phyloP scores from a whole-genome alignment of 2,797 vertebrate genomes.

The Squalus acanthias region DNA sequence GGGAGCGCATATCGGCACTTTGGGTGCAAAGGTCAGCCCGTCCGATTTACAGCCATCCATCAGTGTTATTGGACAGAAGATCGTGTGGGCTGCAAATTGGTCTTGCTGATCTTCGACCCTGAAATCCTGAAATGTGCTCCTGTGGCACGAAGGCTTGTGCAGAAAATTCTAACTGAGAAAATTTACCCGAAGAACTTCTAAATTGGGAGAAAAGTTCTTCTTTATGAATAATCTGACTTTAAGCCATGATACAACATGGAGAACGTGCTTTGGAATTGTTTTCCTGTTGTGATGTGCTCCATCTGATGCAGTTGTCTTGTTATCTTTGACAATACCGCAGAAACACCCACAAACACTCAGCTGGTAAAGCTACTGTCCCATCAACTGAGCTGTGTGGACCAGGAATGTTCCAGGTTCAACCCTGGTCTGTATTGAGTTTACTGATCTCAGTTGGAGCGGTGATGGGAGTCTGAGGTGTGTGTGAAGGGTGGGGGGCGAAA shows the following conservation, averaged over 20 bases:
- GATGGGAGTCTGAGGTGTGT: background rate
- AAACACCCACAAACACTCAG: background rate
- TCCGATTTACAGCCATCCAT: background rate
- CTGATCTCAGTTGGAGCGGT: background rate
- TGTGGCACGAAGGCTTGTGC: background rate
- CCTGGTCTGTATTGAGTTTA: background rate
- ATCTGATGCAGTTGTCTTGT: background rate
- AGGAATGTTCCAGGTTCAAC: background rate
- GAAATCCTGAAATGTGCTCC: background rate
- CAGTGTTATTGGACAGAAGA: background rate
- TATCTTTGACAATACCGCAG: background rate
- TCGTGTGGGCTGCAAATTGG: background rate
- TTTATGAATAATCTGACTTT: background rate
- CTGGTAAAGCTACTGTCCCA: background rate
- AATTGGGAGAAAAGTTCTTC: background rate
- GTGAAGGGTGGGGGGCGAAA: too few relatives aligned
- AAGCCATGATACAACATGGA: background rate
- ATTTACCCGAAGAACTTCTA: background rate
- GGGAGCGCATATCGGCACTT: background rate
- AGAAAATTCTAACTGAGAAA: background rate
- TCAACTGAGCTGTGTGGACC: background rate
- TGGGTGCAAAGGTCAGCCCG: background rate
- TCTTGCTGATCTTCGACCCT: background rate
- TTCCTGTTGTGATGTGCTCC: background rate
- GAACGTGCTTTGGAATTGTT: background rate